phyloP scores from a whole-genome alignment of 2,113 vertebrate species.

The Bubo blakistoni region DNA sequence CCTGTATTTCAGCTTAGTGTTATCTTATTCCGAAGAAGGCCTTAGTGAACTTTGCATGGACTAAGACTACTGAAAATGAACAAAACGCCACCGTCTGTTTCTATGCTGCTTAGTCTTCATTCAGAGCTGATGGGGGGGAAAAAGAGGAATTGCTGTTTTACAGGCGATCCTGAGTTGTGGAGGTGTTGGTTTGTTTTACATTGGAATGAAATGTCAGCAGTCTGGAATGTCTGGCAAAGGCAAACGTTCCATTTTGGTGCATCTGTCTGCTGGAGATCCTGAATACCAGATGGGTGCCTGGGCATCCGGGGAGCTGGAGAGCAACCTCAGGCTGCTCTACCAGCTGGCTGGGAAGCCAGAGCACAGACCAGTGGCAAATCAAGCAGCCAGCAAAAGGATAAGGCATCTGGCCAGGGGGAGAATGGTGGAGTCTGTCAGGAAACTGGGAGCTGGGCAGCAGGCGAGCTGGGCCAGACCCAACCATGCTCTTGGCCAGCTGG shows the following conservation, averaged over 20 bases:
- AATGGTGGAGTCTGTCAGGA: neutral
- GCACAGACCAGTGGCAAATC: neutral
- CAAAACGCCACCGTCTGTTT: neutral
- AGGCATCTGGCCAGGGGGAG: neutral
- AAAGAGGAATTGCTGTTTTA: neutral
- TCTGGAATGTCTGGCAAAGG: neutral
- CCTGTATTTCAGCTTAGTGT: neutral
- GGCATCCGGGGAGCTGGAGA: neutral
- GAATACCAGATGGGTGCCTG: neutral
- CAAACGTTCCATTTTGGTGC: fast-evolving
- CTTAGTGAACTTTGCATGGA: neutral
- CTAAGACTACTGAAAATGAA: neutral
- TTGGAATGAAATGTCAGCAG: neutral
- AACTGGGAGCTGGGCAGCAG: neutral
- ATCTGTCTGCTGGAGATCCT: neutral
- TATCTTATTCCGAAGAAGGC: neutral
- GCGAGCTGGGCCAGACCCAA: neutral
- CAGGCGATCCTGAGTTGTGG: neutral
- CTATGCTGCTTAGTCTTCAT: neutral
- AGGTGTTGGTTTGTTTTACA: neutral
- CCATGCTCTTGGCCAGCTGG: neutral
- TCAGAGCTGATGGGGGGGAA: neutral
- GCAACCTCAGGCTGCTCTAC: neutral
- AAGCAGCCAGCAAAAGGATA: neutral
- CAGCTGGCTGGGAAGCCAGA: neutral